Percentiles rank a stretch among this genome's conserved stretches.
Conservation (phyloP, 2,888 invertebrate genomes). For the Heliconius ismenius region DNA sequence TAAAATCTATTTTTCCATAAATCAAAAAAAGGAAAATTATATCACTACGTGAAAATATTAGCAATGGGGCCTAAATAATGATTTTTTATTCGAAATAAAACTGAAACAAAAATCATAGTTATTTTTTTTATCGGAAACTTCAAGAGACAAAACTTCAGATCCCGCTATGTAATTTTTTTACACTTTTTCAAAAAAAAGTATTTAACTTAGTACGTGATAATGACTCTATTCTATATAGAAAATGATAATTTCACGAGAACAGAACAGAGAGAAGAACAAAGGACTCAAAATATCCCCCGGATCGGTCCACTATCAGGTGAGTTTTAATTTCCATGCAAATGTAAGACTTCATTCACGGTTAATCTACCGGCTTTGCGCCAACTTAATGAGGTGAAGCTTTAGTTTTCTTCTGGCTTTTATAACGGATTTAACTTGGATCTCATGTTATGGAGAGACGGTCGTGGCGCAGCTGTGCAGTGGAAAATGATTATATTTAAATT, state of each 20-base stretch:
- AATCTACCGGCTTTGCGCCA: slow-evolving; percentile 74
- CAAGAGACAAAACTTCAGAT: no score
- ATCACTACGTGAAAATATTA: no score
- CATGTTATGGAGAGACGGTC: neutral
- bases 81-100: no score
- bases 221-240: neutral
- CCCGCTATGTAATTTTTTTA: no score
- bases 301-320: slow-evolving; percentile 69
- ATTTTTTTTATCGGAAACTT: no score
- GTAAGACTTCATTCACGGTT: slow-evolving; percentile 74
- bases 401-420: slow-evolving; percentile 33
- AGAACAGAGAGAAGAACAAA: neutral
- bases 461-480: no score
- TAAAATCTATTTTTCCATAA: no score
- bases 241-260: neutral
- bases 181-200: no score
- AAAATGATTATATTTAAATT: neutral
- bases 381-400: slow-evolving; percentile 71
- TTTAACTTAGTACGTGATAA: no score
- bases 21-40: no score
- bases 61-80: no score
- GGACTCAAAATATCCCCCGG: slow-evolving; percentile 11
- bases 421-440: slow-evolving; percentile 9
- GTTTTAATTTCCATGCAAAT: slow-evolving; percentile 82
- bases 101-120: no score